These are phyloP conservation scores for Clinocottus analis DNA, from an alignment of 2,113 vertebrate species.

Conservation along the genomic window DNA sequence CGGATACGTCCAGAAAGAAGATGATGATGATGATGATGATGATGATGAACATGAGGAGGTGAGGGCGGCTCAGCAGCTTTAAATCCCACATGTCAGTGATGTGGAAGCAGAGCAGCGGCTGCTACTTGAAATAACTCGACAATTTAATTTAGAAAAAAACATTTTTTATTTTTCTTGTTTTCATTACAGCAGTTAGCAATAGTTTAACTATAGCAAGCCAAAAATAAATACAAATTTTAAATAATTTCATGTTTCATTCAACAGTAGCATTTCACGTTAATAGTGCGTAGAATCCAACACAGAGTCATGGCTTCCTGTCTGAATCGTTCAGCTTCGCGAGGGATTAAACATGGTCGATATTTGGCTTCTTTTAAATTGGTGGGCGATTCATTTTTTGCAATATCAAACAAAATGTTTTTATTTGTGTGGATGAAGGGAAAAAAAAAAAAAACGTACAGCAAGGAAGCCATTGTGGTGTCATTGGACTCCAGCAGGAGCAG, in stretches of 20 bases:
- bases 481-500: constrained; percentile 61
- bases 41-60: background rate
- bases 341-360: background rate
- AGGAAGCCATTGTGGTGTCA: constrained; percentile 57
- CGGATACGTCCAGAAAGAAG: background rate
- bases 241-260: constrained; percentile 77
- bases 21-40: background rate
- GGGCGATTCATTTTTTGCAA: constrained; percentile 8
- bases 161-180: constrained; percentile 74
- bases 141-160: constrained; percentile 42
- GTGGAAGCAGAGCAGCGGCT: too few relatives aligned
- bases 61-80: background rate
- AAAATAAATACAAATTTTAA: constrained; percentile 84
- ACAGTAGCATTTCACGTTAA: constrained; percentile 78
- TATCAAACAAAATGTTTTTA: constrained; percentile 17
- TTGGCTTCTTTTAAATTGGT: background rate
- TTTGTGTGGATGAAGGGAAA: background rate
- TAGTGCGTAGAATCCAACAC: constrained; percentile 42
- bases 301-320: constrained; percentile 55
- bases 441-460: constrained; percentile 24
- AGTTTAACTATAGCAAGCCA: constrained; percentile 77
- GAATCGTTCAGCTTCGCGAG: background rate
- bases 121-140: constrained; percentile 16
- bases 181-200: constrained; percentile 80
- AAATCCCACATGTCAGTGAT: background rate